Base-by-base conservation (phyloP, 2,113 vertebrate species). In the Tachysurus fulvidraco region DNA sequence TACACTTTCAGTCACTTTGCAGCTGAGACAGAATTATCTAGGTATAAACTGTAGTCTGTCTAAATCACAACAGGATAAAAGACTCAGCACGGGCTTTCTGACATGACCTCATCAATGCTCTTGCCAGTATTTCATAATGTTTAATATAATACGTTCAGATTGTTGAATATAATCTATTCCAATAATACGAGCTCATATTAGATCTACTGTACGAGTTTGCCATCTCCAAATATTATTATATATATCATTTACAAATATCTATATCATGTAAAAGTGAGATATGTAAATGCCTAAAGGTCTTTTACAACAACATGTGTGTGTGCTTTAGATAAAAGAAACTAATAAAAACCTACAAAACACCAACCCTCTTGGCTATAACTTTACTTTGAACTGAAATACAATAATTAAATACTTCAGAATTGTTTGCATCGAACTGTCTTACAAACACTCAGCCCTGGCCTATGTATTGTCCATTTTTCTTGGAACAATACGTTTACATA, bases 1-100 rank as follows among this genome's bases (percentile, higher is more conserved):
- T 4, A 57, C 77, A 59, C 78, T 80, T 80, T 78, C 74, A 78
- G 28, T 28, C 74, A 55, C 50, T 74, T 73, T 50, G 21, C 65
- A 36, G 28, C 4, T 36, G 69, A n/a, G 44, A 14, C 21, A 25
- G 71, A 44, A 46, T 10, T 23, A 46, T 46, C 8, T 28, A 17
- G 52, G n/a, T 55, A 30, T 30, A 28, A 77, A 76, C 10, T 25
- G 21, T 76, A 76, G 36, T 36, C 36, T 36, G 36, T 25, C n/a
- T 19, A n/a, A 8, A 55, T 25, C 30, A 41, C 28, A 80, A 25
- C 54, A 23, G 11, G 23, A 23, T 41, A 23, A 59, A 80, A 41
- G 28, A 59, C 23, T 10, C 28, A 80, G 7, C 54, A 23, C 0
- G 3, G 78, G 4, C 5, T 57, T 52, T 79, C 28, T 28, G 44